phyloP scores from a whole-genome alignment of 2,113 vertebrate species.

The Alethe castanea region DNA sequence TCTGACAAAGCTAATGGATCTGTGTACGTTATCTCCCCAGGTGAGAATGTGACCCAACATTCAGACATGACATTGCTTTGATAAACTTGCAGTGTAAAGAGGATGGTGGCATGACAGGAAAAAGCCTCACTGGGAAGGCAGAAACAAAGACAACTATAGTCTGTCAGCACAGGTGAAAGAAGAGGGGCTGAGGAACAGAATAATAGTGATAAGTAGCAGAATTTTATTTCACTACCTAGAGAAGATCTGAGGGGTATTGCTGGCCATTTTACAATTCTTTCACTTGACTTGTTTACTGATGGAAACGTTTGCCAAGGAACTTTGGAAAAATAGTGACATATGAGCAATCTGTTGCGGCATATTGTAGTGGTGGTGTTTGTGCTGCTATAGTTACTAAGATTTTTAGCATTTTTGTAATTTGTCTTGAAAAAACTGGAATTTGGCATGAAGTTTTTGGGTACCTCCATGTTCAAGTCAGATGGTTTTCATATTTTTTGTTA shows the following conservation, averaged over 20 bases:
- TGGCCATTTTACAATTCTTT: constrained; percentile 22
- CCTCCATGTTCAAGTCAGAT: constrained; percentile 34
- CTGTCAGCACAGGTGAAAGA: constrained; percentile 34
- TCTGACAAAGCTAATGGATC: background rate
- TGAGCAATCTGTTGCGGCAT: constrained; percentile 66
- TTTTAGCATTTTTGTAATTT: constrained; percentile 50
- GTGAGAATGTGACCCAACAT: background rate
- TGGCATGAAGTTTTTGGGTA: constrained; percentile 6
- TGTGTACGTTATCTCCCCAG: background rate
- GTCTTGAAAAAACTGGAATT: constrained; percentile 51
- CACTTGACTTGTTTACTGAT: constrained; percentile 55
- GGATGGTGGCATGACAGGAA: background rate
- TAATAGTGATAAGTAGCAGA: background rate
- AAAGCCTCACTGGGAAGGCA: background rate
- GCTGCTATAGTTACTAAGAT: constrained; percentile 48
- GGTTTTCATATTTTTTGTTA: constrained; percentile 8
- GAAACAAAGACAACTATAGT: background rate
- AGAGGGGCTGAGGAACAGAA: background rate
- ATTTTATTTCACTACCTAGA: background rate
- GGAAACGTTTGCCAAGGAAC: constrained; percentile 52
- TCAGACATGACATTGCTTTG: background rate
- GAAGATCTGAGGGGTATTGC: background rate
- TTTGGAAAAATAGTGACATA: constrained; percentile 59
- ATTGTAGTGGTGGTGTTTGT: constrained; percentile 59
- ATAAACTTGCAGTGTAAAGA: background rate